These are phyloP conservation scores for Tholera decimalis DNA, from an alignment of 2,888 invertebrate species.

Conservation along the genomic window DNA sequence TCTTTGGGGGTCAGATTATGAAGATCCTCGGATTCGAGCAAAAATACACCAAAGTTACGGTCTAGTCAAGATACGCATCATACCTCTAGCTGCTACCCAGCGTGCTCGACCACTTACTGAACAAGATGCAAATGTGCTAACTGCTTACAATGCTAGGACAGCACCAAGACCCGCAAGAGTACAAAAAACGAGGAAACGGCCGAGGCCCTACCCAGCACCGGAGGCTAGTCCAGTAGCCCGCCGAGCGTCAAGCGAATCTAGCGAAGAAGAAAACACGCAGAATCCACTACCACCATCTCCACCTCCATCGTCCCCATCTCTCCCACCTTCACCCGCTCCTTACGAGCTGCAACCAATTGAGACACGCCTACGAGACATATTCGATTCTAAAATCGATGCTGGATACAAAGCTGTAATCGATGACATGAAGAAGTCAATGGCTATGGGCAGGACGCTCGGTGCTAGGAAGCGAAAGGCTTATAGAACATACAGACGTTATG, in stretches of 20 bases:
- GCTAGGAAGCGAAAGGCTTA: conserved; percentile 88
- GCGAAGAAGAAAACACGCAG: conserved; percentile 87
- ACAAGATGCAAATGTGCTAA: conserved; percentile 89
- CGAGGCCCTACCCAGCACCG: conserved; percentile 84
- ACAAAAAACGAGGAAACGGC: conserved; percentile 81
- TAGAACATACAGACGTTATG: conserved; percentile 88
- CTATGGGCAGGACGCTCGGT: conserved; percentile 87
- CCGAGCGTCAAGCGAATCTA: conserved; percentile 87
- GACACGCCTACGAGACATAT: conserved; percentile 86
- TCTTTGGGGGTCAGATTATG: conserved; percentile 89
- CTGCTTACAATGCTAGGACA: conserved; percentile 89
- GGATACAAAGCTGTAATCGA: conserved; percentile 90
- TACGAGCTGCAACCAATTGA: conserved; percentile 88
- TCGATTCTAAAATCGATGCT: conserved; percentile 90
- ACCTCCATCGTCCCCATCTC: conserved; percentile 86
- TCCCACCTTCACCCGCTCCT: conserved; percentile 86
- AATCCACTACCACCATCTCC: conserved; percentile 86
- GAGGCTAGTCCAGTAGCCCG: conserved; percentile 78
- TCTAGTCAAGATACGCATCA: conserved; percentile 89
- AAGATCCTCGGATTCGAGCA: conserved; percentile 86
- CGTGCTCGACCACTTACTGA: conserved; percentile 87
- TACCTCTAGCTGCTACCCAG: conserved; percentile 88
- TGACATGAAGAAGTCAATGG: conserved; percentile 91
- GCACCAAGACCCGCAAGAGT: conserved; percentile 85
- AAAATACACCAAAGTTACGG: conserved; percentile 90